Conservation (phyloP, 2,797 vertebrate genomes). For the Babyrousa celebensis region DNA sequence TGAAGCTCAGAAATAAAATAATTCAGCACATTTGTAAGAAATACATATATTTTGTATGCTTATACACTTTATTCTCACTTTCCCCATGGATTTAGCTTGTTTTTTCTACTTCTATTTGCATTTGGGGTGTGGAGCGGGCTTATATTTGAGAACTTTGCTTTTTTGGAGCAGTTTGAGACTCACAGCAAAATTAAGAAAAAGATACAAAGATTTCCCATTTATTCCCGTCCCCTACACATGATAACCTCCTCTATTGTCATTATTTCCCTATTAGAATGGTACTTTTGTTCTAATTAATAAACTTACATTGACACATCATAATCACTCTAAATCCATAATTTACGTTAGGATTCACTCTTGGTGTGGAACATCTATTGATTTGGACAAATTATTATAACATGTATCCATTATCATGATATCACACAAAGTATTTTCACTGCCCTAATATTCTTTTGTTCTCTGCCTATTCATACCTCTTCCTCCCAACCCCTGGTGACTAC, state of each 20-base stretch:
- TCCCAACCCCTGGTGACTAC: no score
- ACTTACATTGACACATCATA: not conserved
- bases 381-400: not conserved
- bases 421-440: not conserved
- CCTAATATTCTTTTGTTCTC: not conserved
- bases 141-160: not conserved
- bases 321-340: not conserved
- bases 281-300: not conserved
- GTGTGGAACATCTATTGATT: not conserved
- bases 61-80: not conserved
- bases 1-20: not conserved
- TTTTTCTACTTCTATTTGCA: not conserved
- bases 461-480: not conserved
- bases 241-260: not conserved
- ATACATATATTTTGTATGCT: not conserved
- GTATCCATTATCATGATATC: not conserved
- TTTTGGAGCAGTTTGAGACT: not conserved
- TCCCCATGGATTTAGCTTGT: not conserved
- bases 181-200: not conserved
- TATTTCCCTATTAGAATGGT: not conserved
- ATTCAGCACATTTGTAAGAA: not conserved
- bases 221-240: not conserved
- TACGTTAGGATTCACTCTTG: not conserved
- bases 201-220: not conserved
- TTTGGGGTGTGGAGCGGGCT: not conserved